A percentile compares a stretch with the other conserved stretches of the same genome.
Conservation (phyloP, 2,113 vertebrate species). For the Anhinga anhinga region DNA sequence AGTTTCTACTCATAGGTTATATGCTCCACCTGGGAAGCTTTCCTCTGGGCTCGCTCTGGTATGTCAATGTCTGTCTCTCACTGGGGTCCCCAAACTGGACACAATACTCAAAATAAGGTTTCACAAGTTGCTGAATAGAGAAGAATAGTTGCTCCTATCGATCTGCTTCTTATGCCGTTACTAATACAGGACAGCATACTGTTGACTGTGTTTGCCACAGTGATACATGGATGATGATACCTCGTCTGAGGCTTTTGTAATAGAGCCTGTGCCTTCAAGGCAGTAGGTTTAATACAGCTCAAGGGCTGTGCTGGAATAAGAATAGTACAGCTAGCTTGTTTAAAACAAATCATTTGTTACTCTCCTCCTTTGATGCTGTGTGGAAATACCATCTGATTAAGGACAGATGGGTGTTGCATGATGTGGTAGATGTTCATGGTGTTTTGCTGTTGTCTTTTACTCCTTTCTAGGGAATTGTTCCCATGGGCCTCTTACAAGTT, state of each 20-base stretch:
- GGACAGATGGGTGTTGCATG: neutral
- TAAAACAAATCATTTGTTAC: neutral
- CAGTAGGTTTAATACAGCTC: neutral
- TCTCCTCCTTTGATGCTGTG: neutral
- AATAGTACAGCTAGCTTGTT: neutral
- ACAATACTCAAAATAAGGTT: neutral
- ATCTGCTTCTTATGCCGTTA: neutral
- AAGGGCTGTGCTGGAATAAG: neutral
- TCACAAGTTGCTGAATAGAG: neutral
- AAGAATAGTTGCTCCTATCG: rapidly evolving
- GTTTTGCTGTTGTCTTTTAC: neutral
- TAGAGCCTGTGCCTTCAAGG: neutral
- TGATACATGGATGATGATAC: too few species aligned
- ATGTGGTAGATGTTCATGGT: neutral
- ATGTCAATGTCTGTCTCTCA: neutral
- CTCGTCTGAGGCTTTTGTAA: neutral
- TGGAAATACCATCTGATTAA: neutral
- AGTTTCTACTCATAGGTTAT: neutral
- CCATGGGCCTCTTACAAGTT: neutral
- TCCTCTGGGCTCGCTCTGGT: neutral
- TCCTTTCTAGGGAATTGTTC: neutral
- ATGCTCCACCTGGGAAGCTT: neutral
- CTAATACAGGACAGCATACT: neutral
- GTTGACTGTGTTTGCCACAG: neutral
- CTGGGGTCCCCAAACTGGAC: neutral